Evolutionary conservation across 2,113 vertebrate species (phyloP).

Genomic region (Arvicanthis niloticus): DNA sequence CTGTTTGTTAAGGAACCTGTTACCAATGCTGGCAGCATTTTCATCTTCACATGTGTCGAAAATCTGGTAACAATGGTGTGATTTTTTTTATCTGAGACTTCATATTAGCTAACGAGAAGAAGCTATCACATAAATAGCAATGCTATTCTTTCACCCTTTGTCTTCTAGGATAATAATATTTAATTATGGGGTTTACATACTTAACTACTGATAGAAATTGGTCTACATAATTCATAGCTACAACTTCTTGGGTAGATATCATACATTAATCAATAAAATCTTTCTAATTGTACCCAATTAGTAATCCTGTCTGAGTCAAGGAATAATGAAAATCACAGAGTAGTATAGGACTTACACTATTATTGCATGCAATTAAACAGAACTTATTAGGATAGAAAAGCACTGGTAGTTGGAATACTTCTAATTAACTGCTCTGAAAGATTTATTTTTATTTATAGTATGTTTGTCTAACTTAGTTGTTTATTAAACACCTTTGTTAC

Average conservation of each 20-base stretch:
- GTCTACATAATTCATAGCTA: not conserved
- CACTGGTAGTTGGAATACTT: not conserved
- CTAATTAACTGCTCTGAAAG: slow-evolving; percentile 27
- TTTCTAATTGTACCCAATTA: not conserved
- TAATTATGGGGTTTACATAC: not conserved
- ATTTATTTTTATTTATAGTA: not conserved
- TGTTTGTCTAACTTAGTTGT: not conserved
- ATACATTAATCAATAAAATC: not conserved
- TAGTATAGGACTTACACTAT: not conserved
- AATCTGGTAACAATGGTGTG: not conserved
- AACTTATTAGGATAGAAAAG: not conserved
- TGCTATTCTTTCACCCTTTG: not conserved
- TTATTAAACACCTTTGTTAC: not conserved
- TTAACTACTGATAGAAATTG: not conserved
- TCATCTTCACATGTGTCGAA: not conserved
- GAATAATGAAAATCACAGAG: not conserved
- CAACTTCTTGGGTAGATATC: not conserved
- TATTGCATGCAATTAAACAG: not conserved
- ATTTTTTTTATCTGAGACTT: not conserved
- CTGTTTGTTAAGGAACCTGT: not conserved
- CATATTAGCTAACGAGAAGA: not conserved
- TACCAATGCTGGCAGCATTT: not conserved
- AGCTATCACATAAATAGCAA: not conserved
- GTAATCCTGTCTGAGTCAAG: not conserved
- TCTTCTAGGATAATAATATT: not conserved